Base-by-base conservation (phyloP, 2,113 vertebrate genomes). In the Mirounga angustirostris region DNA sequence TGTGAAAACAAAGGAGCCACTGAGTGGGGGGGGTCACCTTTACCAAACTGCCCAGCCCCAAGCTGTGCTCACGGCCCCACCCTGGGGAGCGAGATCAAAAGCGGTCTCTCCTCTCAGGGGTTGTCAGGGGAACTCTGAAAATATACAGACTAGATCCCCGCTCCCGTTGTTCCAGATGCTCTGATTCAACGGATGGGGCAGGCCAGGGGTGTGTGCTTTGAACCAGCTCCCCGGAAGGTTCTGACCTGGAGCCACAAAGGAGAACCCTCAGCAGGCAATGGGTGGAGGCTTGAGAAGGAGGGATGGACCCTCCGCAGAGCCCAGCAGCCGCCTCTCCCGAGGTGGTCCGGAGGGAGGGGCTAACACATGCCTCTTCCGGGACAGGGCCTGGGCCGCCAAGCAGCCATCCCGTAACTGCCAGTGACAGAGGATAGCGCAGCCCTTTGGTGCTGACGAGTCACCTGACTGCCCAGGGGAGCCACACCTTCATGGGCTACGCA, bases 51-150 rank as follows among this genome's bases (percentile, higher is more conserved):
- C 81, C 33, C 58, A 7, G 13, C 50, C 11, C 28, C 63, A 59
- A 18, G 33, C 24, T 28, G 13, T 2, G 21, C 26, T 3, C 18
- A 14, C 30, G 0, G 22, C 52, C 22, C 63, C 0, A 43, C 33
- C 21, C 33, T 6, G 11, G 52, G 63, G 50, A 11, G 61, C 11
- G 2, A 13, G 30, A 54, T 67, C 3, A 12, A n/a, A 76, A 67
- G 40, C 2, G 13, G 18, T 5, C 52, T 12, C n/a, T 28, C 9
- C 33, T 54, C 50, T 46, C 40, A 5, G 82, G 3, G 19, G 40
- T 6, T 50, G 58, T n/a, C 18, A n/a, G 2, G 56, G 69, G 67
- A 43, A 79, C 54, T 94, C 5, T 4, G 67, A 74, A 54, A 56
- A 82, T 5, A n/a, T 2, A 1, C 0, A 65, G 28, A 91, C 5